Evolutionary conservation across 2,888 invertebrate species (phyloP), one percentile per base, ranked within the genome.

Genomic region (Sturmia bella): DNA sequence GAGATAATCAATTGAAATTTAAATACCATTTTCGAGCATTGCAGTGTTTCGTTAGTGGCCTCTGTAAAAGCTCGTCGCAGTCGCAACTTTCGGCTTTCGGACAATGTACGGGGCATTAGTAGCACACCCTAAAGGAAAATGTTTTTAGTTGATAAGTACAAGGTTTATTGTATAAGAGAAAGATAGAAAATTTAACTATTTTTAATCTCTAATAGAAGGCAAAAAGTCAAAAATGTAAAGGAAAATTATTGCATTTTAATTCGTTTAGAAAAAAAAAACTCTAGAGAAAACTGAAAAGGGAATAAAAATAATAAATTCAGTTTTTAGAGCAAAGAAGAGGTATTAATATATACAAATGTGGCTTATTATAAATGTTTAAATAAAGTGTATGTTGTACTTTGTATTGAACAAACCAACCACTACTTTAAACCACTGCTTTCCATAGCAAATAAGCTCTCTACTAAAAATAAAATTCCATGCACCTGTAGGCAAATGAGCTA

Each of bases 41-140:
- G 94, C 92, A 96, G 94, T 89, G 95, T 95, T 93, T 96, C 96
- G 91, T 95, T 94, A 91, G 96, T 96, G 89, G 96, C 96, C 92
- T 96, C 96, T 91, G 96, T 97, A 93, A 96, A 95, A 90, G 97
- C 96, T 91, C 96, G 94, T 92, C 96, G 94, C 92, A 96, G 94
- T 90, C 95, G 94, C 91, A 95, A 94, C 89, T 96, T 94, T 90
- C 96, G 95, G 90, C 95, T 95, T 93, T 96, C 96, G 92, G 96
- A 95, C 94, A 96, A 94, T 91, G 96, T 96, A 92, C 96, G 95
- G 90, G 96, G 96, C 92, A 96, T 96, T 93, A 96, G 95, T 92
- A 96, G 95, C 92, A 96, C 94, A 91, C 96, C 96, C 94, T 95
- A 95, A 66, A 85, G 85, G 83, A 84, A 84, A 85, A 85, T 82